Percentiles rank a stretch among this genome's conserved stretches.
Conservation (phyloP, 1,140 invertebrate species). For the Drosophila equinoxialis region DNA sequence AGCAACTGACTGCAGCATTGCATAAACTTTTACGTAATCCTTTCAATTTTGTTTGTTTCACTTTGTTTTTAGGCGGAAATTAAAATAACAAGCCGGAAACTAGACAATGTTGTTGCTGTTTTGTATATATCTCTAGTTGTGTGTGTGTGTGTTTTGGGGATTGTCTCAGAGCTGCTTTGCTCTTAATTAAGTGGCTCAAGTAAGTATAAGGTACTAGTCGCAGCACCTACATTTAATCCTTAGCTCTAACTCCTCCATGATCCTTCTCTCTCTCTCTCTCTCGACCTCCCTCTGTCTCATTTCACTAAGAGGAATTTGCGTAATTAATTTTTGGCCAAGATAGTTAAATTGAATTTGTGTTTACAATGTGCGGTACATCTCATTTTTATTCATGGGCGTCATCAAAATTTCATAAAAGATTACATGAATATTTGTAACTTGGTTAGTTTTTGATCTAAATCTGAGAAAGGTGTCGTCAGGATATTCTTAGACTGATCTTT, state of each 20-base stretch:
- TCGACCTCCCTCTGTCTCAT: neutral
- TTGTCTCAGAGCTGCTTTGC: slow-evolving; percentile 9
- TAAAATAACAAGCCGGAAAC: slow-evolving; percentile 73
- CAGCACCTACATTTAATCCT: slow-evolving; percentile 15
- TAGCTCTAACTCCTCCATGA: slow-evolving; percentile 11
- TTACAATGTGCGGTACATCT: neutral
- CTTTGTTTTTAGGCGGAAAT: slow-evolving; percentile 79
- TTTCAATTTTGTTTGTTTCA: slow-evolving; percentile 69
- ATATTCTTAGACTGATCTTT: too few species aligned
- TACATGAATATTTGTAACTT: too few species aligned
- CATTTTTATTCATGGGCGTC: neutral
- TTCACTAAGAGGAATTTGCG: slow-evolving; percentile 40
- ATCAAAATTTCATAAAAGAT: too few species aligned
- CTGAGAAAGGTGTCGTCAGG: too few species aligned
- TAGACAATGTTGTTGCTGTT: slow-evolving; percentile 64
- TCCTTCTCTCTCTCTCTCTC: neutral
- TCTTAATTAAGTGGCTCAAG: slow-evolving; percentile 14
- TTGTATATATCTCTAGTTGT: slow-evolving; percentile 8
- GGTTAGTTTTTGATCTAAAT: too few species aligned
- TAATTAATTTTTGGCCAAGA: slow-evolving; percentile 61
- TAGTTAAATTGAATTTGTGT: slow-evolving; percentile 73
- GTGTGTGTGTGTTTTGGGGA: neutral
- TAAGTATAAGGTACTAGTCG: slow-evolving; percentile 4
- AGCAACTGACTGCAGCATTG: slow-evolving; percentile 59
- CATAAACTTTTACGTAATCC: slow-evolving; percentile 79